These are phyloP conservation scores for Peromyscus leucopus DNA, from an alignment of 2,113 vertebrate species.

Conservation along the genomic window DNA sequence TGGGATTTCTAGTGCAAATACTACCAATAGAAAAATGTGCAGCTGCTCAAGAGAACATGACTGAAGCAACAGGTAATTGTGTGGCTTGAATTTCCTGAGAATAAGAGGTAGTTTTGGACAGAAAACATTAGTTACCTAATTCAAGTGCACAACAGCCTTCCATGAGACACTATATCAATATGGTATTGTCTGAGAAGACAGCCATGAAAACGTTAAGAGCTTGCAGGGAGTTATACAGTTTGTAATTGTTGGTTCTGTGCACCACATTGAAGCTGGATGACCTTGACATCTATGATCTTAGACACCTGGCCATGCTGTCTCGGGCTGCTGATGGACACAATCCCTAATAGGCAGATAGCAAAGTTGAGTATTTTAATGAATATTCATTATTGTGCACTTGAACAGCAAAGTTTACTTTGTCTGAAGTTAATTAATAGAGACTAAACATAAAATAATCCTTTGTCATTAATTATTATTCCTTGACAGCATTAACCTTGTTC, in stretches of 20 bases:
- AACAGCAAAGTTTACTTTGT: neutral
- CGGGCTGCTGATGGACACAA: neutral
- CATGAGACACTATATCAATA: neutral
- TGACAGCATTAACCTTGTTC: neutral
- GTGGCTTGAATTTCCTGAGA: neutral
- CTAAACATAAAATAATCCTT: neutral
- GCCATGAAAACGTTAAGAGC: neutral
- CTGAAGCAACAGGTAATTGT: conserved; percentile 37
- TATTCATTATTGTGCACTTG: too few relatives aligned
- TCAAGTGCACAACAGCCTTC: neutral
- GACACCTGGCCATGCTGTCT: neutral
- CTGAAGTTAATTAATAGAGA: neutral
- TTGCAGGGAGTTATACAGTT: neutral
- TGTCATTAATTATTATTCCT: neutral
- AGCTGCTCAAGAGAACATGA: neutral
- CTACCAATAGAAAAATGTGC: neutral
- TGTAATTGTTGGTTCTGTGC: neutral
- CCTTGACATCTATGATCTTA: neutral
- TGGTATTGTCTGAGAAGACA: neutral
- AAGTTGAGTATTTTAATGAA: neutral
- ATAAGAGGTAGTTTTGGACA: neutral
- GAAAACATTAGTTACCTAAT: neutral
- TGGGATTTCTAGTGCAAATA: conserved; percentile 17
- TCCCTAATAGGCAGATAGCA: neutral
- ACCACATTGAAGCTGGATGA: neutral